Evolutionary conservation across 2,797 vertebrate species (phyloP), one percentile per base, ranked within the genome.

Genomic region (Merluccius polli): DNA sequence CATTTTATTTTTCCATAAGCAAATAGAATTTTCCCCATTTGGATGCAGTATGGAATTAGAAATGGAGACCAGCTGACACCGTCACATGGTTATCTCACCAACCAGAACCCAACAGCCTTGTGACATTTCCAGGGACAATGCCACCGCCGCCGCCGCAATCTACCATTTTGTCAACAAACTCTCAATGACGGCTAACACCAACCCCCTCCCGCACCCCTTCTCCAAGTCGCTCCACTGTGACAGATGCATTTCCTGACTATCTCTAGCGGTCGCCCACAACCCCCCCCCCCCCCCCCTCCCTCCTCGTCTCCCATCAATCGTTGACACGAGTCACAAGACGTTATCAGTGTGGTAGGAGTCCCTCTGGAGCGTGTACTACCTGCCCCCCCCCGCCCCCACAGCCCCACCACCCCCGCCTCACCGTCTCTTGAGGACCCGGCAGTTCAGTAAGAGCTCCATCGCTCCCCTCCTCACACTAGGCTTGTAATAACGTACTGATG

Each of bases 71-170:
- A 36, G 41, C 76, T 75, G 81, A 84, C 81, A 38, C 71, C n/a
- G 41, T n/a, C 74, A 78, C 21, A 70, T 76, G 80, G 85, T 86
- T 13, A 84, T 89, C 86, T 84, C 44, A 35, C 44, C 1, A 21
- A n/a, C n/a, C 21, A 24, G 21, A n/a, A 24, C 52, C 52, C 52
- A 9, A 21, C 52, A 24, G 21, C 82, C 74, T 81, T 2, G 76
- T 87, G 88, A 89, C 85, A 89, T 90, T 87, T 90, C 84, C 87
- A 79, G 86, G 81, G 83, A 89, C 85, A 84, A 82, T 88, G 84
- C 82, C 87, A 0, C 1, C 87, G 3, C 1, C 86, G 84, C 84
- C 86, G 18, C 41, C 87, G 85, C 88, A 86, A 86, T 87, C 89
- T 81, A 86, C 80, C 84, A 82, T 87, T 88, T 89, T 88, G 87